Evolutionary conservation across 2,797 vertebrate species (phyloP).

Genomic region (Falco peregrinus): DNA sequence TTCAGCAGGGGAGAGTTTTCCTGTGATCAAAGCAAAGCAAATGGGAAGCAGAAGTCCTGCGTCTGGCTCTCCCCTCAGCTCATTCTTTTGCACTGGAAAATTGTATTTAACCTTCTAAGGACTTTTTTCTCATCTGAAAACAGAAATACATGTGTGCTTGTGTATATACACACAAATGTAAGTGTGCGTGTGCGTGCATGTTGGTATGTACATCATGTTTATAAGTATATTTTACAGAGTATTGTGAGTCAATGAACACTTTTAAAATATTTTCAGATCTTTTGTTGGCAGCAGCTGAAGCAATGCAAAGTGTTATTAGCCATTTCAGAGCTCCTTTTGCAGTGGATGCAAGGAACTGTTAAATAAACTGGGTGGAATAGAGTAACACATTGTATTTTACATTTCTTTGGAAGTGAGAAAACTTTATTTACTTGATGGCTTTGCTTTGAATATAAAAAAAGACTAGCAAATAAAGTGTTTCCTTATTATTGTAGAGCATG

Average conservation of each 20-base stretch:
- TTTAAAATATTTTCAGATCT: not conserved
- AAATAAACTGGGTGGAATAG: not conserved
- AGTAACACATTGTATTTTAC: not conserved
- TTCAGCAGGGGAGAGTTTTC: not conserved
- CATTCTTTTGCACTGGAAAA: not conserved
- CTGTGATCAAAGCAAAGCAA: not conserved
- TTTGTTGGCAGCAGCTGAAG: constrained; percentile 16
- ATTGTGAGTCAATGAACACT: not conserved
- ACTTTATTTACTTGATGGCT: not conserved
- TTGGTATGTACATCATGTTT: not conserved
- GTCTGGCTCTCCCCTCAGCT: not conserved
- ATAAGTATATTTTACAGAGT: not conserved
- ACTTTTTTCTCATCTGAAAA: not conserved
- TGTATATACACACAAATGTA: not conserved
- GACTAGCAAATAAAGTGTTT: constrained; percentile 26
- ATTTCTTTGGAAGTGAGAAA: not conserved
- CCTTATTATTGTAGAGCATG: constrained; percentile 7
- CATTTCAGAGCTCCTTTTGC: not conserved
- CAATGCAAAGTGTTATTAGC: not conserved
- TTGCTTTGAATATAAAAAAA: constrained; percentile 40
- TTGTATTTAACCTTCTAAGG: not conserved
- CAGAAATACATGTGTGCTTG: not conserved
- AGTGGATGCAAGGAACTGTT: not conserved
- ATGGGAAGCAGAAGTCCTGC: not conserved
- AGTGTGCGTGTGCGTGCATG: not conserved